These are phyloP conservation scores for Atrichornis clamosus DNA, from an alignment of 2,113 vertebrate genomes.

Conservation along the genomic window DNA sequence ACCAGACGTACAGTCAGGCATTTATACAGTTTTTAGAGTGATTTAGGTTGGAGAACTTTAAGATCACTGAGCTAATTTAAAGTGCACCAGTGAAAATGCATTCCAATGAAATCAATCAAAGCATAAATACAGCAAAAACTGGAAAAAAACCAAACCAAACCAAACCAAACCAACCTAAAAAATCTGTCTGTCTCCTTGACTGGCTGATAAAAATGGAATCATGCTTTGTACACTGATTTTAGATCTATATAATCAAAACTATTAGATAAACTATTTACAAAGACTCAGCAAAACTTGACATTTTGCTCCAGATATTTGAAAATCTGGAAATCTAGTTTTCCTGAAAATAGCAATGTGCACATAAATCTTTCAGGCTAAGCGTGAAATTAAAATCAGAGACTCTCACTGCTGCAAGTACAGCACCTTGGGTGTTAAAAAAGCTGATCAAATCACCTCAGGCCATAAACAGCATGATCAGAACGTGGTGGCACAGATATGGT, in stretches of 20 bases:
- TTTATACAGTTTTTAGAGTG: not conserved
- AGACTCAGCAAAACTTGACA: not conserved
- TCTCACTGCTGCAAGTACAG: not conserved
- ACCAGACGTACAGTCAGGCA: not conserved
- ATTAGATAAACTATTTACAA: not conserved
- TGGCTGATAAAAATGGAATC: not conserved
- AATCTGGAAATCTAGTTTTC: not conserved
- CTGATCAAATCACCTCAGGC: not conserved
- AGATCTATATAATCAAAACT: not conserved
- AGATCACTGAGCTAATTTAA: fast-evolving
- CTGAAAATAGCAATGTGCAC: not conserved
- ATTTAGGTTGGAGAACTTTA: not conserved
- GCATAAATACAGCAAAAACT: not conserved
- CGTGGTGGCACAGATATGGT: conserved; percentile 22
- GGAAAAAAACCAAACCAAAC: not conserved
- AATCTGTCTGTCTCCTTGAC: not conserved
- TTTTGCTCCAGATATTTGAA: not conserved
- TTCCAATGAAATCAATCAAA: not conserved
- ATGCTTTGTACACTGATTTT: not conserved
- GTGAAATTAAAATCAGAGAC: not conserved
- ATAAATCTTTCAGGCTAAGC: not conserved
- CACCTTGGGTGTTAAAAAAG: not conserved
- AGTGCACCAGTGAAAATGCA: not conserved
- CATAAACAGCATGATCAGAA: not conserved
- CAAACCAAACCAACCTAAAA: not conserved